Evolutionary conservation across 2,113 vertebrate species (phyloP), one percentile per base, ranked within the genome.

Genomic region (Poeciliopsis turrubarensis): DNA sequence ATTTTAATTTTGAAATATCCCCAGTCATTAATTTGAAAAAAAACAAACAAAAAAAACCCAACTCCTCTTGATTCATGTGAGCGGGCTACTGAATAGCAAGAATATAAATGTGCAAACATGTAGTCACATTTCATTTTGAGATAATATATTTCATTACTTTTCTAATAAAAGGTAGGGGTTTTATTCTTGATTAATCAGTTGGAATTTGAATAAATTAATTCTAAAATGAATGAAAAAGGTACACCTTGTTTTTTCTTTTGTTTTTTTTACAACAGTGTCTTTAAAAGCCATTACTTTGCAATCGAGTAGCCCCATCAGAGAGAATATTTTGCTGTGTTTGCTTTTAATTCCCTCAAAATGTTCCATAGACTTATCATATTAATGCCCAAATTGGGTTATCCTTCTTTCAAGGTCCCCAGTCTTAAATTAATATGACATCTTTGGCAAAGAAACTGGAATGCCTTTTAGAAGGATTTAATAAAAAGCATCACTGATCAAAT

Each of bases 381-480:
- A 88, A 94, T 86, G 87, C 83, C 87, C 70, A 93, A 94, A 94
- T 92, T 88, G 78, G 75, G 84, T 93, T 94, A 93, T 89, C 85
- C 82, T 92, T 93, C 90, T 90, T 86, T 92, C 87, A 92, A 93
- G 87, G 90, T 92, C 89, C 88, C 83, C 69, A 85, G 71, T 79
- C 68, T 85, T 79, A 87, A 91, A 92, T 94, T 92, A 91, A 93
- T 92, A 92, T 91, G 89, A 92, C 84, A 93, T 90, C 65, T 89
- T 92, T 93, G 94, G 93, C 90, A 93, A 85, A 83, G 75, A 85
- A 93, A 89, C 87, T 80, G 22, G 72, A 92, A 89, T 91, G 87
- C 89, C 92, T 94, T 94, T 94, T 93, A 93, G 91, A 94, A 92
- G 69, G 93, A 94, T 93, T 91, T 90, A 93, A 93, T 94, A 94